Percentiles rank a stretch among this genome's conserved stretches.
phyloP scores from a whole-genome alignment of 2,797 vertebrate species.

The Sciurus vulgaris region DNA sequence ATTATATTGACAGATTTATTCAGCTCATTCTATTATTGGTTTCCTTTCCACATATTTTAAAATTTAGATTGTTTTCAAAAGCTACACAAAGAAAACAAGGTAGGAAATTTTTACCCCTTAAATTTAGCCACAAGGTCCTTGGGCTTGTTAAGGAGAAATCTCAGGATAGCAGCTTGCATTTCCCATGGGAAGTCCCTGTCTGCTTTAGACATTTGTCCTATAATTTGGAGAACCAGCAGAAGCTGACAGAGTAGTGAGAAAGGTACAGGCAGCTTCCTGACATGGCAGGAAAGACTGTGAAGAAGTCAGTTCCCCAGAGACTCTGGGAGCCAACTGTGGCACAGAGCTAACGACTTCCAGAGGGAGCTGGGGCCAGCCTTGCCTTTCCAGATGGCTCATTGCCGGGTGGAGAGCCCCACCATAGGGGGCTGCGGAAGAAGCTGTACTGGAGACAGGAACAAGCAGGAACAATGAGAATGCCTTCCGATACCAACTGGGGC shows the following conservation, averaged over 20 bases:
- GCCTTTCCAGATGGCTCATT: constrained; percentile 76
- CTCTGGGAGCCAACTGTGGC: constrained; percentile 59
- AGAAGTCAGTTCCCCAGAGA: constrained; percentile 44
- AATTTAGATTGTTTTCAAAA: constrained; percentile 61
- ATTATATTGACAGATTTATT: background rate
- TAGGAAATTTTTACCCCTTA: background rate
- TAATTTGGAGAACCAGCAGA: constrained; percentile 54
- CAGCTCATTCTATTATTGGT: background rate
- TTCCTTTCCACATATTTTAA: background rate
- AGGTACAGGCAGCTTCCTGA: constrained; percentile 62
- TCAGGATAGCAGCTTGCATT: background rate
- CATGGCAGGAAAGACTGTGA: constrained; percentile 53
- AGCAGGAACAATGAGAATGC: constrained; percentile 46
- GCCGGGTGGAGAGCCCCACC: background rate
- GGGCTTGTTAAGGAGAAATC: constrained; percentile 48
- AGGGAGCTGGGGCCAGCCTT: constrained; percentile 54
- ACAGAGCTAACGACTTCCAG: constrained; percentile 75
- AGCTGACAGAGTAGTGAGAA: constrained; percentile 66
- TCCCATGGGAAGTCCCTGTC: constrained; percentile 10
- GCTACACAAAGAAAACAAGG: constrained; percentile 9
- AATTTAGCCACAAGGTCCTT: background rate
- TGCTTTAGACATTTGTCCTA: constrained; percentile 64
- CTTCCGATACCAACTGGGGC: constrained; percentile 65
- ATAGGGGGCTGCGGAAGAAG: background rate
- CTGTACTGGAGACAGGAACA: constrained; percentile 59